phyloP scores from a whole-genome alignment of 2,797 vertebrate genomes.

The Artibeus lituratus region DNA sequence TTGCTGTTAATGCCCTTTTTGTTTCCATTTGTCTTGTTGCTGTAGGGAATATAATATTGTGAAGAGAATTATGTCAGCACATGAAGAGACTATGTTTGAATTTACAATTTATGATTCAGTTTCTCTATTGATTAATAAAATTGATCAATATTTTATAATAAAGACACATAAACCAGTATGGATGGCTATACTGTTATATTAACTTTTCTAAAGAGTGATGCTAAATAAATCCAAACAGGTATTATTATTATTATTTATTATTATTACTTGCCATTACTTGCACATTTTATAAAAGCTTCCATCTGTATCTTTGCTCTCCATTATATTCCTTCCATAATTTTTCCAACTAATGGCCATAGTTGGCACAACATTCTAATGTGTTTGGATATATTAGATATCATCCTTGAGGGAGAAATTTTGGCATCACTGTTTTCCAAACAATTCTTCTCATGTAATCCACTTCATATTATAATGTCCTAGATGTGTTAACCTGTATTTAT shows the following conservation, averaged over 20 bases:
- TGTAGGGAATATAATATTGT: background rate
- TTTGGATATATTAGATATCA: background rate
- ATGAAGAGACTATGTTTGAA: background rate
- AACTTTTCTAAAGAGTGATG: background rate
- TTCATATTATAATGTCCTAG: constrained; percentile 36
- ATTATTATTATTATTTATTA: background rate
- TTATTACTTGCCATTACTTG: background rate
- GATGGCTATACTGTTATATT: background rate
- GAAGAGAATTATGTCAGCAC: background rate
- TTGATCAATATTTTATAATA: background rate
- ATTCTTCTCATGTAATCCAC: constrained; percentile 36
- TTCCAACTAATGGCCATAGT: background rate
- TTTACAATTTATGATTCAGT: background rate
- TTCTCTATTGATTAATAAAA: background rate
- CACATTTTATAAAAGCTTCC: background rate
- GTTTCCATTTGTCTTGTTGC: background rate
- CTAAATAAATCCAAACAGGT: background rate
- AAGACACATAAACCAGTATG: background rate
- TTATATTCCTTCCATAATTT: background rate
- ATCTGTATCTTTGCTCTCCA: background rate
- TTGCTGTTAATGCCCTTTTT: background rate
- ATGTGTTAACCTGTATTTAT: constrained; percentile 48
- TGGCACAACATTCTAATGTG: background rate
- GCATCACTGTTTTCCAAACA: constrained; percentile 39
- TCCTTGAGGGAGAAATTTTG: constrained; percentile 25